These are phyloP conservation scores for Carassius carassius DNA, from an alignment of 2,113 vertebrate genomes.

Conservation along the genomic window DNA sequence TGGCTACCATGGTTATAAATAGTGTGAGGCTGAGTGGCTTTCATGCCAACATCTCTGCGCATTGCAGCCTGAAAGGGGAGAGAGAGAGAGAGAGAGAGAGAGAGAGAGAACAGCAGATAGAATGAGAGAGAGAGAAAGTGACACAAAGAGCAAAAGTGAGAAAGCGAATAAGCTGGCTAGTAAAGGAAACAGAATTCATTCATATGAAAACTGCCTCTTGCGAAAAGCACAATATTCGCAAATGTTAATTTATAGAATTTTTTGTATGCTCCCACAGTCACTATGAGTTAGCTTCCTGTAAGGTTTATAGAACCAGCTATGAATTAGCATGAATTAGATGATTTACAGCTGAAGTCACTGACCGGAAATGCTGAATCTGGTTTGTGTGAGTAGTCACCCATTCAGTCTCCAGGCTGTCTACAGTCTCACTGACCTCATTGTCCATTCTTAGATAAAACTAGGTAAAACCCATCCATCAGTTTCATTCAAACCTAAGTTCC, in stretches of 20 bases:
- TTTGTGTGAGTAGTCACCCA: constrained; percentile 36
- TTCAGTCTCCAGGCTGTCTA: constrained; percentile 29
- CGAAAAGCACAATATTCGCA: not conserved
- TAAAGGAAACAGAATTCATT: constrained; percentile 22
- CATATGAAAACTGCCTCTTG: not conserved
- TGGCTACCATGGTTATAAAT: constrained; percentile 51
- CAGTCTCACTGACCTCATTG: constrained; percentile 23
- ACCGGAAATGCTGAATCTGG: constrained; percentile 37
- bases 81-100: constrained; percentile 9
- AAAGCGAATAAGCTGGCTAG: not conserved
- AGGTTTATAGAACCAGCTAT: not conserved
- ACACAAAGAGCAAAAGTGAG: constrained; percentile 24
- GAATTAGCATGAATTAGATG: constrained; percentile 23
- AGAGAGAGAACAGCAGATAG: not conserved
- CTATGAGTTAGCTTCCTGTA: not conserved
- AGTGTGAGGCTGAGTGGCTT: constrained; percentile 47
- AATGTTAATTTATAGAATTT: not conserved
- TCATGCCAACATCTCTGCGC: constrained; percentile 43
- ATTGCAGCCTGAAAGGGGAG: constrained; percentile 32
- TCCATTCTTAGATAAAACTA: constrained; percentile 33
- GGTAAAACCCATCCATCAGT: constrained; percentile 6
- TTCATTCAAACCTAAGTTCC: not conserved
- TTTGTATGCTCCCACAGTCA: not conserved
- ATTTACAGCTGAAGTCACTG: constrained; percentile 17
- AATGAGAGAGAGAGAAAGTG: not conserved